phyloP scores from a whole-genome alignment of 1,140 invertebrate genomes.

The Hylaeus anthracinus region DNA sequence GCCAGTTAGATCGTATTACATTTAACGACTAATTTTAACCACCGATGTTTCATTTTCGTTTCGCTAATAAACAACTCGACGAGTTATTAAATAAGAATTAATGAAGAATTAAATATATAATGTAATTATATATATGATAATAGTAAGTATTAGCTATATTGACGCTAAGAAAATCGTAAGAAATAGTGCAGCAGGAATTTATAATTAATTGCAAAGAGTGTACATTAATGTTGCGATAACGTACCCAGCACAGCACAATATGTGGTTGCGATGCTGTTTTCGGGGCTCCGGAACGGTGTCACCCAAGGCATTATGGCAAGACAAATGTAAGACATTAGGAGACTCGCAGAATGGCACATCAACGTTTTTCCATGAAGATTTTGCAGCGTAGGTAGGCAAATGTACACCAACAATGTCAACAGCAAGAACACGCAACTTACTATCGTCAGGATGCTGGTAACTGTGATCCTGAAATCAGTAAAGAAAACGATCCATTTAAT shows the following conservation, averaged over 20 bases:
- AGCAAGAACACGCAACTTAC: conserved; percentile 82
- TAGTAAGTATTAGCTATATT: too few species aligned
- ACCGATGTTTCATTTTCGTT: background rate
- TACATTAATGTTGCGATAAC: conserved; percentile 2
- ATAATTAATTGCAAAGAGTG: background rate
- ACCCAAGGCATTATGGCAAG: conserved; percentile 75
- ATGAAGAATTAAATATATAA: too few species aligned
- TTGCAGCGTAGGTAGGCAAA: conserved; percentile 83
- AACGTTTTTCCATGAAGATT: conserved; percentile 87
- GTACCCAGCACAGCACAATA: conserved; percentile 69
- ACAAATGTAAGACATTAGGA: conserved; percentile 83
- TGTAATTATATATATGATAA: too few species aligned
- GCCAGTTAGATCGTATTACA: too few species aligned
- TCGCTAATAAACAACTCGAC: background rate
- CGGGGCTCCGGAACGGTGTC: conserved; percentile 5
- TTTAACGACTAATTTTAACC: background rate
- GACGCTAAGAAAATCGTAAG: too few species aligned
- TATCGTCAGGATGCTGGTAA: conserved; percentile 51
- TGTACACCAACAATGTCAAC: conserved; percentile 85
- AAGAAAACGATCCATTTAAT: background rate
- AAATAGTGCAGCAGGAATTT: background rate
- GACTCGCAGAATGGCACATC: conserved; percentile 85
- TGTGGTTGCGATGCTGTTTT: background rate
- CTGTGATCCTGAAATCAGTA: conserved; percentile 35
- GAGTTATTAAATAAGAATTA: too few species aligned